Evolutionary conservation across 1,140 invertebrate genomes (phyloP).

Genomic region (Cyphomyrmex costatus): DNA sequence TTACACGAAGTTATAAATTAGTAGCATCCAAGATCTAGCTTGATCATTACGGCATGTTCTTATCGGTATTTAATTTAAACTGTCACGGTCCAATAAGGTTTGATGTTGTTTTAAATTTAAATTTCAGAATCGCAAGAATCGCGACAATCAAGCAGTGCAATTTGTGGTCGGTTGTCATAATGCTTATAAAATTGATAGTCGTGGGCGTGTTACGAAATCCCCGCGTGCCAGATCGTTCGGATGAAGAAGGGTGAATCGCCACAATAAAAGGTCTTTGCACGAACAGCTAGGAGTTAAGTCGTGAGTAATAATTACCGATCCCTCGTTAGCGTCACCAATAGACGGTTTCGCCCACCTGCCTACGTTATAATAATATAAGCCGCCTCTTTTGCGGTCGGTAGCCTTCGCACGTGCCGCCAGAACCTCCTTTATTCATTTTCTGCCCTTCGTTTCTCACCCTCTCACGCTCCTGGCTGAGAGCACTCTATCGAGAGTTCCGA

Average conservation of each 20-base stretch:
- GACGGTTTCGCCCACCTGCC: slow-evolving; percentile 81
- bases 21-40: too few relatives aligned
- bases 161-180: slow-evolving; percentile 32
- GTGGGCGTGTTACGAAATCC: slow-evolving; percentile 58
- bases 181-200: slow-evolving; percentile 63
- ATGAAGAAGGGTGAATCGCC: slow-evolving; percentile 60
- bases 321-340: slow-evolving; percentile 78
- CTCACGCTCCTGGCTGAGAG: slow-evolving; percentile 45
- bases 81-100: too few relatives aligned
- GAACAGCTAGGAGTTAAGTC: slow-evolving; percentile 77
- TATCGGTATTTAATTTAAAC: too few relatives aligned
- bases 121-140: background rate
- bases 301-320: slow-evolving; percentile 81
- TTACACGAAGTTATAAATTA: too few relatives aligned
- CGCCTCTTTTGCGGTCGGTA: slow-evolving; percentile 81
- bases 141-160: slow-evolving; percentile 14
- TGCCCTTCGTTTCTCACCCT: slow-evolving; percentile 72
- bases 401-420: slow-evolving; percentile 80
- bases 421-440: slow-evolving; percentile 74
- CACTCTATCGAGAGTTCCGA: slow-evolving; percentile 56
- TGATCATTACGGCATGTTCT: too few relatives aligned
- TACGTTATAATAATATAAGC: slow-evolving; percentile 82
- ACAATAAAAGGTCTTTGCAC: slow-evolving; percentile 79
- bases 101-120: background rate
- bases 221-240: slow-evolving; percentile 64